Evolutionary conservation across 2,888 invertebrate species (phyloP).

Genomic region (Philereme vetulata): DNA sequence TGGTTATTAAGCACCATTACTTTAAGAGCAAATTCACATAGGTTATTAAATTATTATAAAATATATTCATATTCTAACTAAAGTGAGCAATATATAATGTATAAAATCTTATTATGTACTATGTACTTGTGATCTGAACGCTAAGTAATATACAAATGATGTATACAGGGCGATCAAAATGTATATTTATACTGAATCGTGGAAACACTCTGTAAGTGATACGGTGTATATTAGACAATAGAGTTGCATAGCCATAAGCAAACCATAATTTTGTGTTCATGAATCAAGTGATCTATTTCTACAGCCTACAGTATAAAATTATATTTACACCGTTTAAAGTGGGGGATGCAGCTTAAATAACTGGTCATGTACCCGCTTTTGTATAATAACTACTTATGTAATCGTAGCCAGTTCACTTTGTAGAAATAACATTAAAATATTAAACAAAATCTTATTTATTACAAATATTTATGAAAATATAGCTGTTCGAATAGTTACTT

Average conservation of each 20-base stretch:
- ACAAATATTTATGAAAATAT: conserved; percentile 2
- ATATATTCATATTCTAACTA: conserved; percentile 47
- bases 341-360: conserved; percentile 28
- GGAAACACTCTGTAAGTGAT: conserved; percentile 47
- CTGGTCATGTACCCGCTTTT: conserved; percentile 20
- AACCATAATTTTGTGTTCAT: conserved; percentile 68
- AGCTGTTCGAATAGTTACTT: conserved; percentile 8
- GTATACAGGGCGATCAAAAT: conserved; percentile 64
- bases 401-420: conserved; percentile 23
- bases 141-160: conserved; percentile 49
- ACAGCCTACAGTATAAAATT: conserved; percentile 51
- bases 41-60: conserved; percentile 33
- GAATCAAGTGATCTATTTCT: conserved; percentile 56
- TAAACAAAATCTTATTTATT: conserved; percentile 16
- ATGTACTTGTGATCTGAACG: conserved; percentile 59
- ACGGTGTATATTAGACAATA: conserved; percentile 51
- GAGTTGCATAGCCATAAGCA: conserved; percentile 61
- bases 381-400: conserved; percentile 18
- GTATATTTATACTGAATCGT: conserved; percentile 55
- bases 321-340: conserved; percentile 51
- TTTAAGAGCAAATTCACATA: conserved; percentile 44
- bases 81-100: conserved; percentile 64
- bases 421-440: conserved; percentile 23
- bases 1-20: conserved; percentile 44
- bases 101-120: conserved; percentile 47